A percentile compares a stretch with the other conserved stretches of the same genome.
phyloP scores from a whole-genome alignment of 1,140 invertebrate species.

The Popillia japonica region DNA sequence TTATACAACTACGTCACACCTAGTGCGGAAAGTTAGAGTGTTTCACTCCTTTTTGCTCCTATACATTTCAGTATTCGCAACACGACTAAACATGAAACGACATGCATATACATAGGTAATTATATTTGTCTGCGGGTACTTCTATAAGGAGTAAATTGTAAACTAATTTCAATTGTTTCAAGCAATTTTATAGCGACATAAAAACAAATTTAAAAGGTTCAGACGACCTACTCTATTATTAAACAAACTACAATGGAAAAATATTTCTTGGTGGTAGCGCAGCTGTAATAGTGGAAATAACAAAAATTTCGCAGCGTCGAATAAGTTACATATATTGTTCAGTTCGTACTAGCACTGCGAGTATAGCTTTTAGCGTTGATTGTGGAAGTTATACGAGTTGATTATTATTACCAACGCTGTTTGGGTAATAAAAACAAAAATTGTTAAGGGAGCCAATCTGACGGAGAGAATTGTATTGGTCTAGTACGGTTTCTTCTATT shows the following conservation, averaged over 20 bases:
- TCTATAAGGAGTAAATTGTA: not conserved
- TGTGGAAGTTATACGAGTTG: not conserved
- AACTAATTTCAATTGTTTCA: slow-evolving; percentile 3
- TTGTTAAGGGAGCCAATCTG: no score
- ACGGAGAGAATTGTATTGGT: no score
- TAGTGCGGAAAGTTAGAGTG: not conserved
- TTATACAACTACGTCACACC: not conserved
- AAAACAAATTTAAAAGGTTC: slow-evolving; percentile 1
- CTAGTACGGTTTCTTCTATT: no score
- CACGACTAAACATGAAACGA: not conserved
- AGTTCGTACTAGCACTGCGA: not conserved
- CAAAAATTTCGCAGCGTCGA: not conserved
- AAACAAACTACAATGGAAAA: not conserved
- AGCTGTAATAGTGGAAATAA: not conserved
- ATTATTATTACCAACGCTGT: no score
- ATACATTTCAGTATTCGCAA: not conserved
- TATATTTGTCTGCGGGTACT: not conserved
- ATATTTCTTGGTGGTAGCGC: not conserved
- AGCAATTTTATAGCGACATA: not conserved
- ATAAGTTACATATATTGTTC: not conserved
- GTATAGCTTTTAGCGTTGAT: not conserved
- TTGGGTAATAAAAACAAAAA: no score
- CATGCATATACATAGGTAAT: not conserved
- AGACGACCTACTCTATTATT: not conserved
- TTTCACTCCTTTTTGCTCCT: not conserved